Conservation (phyloP, 2,888 invertebrate species). For the Digitonthophagus gazella region DNA sequence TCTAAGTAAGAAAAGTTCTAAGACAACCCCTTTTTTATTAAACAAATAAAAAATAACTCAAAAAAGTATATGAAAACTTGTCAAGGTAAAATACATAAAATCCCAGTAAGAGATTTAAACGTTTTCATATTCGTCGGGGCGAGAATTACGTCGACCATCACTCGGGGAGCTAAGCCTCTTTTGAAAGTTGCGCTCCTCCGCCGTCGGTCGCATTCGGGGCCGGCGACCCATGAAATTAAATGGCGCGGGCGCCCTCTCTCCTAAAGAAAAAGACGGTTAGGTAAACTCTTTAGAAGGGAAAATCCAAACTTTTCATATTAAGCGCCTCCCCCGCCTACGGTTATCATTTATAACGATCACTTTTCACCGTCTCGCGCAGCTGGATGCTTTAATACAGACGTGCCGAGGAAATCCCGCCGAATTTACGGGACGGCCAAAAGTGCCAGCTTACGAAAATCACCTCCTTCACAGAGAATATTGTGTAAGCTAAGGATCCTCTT, state of each 20-base stretch:
- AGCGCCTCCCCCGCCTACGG: neutral
- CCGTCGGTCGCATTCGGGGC: constrained; percentile 3
- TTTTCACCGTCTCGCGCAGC: constrained; percentile 15
- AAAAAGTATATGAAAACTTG: no score
- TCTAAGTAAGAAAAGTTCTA: no score
- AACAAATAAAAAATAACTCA: no score
- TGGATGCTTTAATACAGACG: constrained; percentile 10
- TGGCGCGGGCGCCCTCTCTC: neutral
- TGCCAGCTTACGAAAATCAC: constrained; percentile 12
- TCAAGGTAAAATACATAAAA: neutral
- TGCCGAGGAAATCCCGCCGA: neutral
- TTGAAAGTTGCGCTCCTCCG: constrained; percentile 2
- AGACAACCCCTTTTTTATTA: no score
- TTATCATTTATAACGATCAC: constrained; percentile 12
- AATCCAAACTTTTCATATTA: constrained; percentile 12
- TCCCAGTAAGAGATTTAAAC: constrained; percentile 3
- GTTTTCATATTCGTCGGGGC: constrained; percentile 11
- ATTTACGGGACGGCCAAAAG: constrained; percentile 5
- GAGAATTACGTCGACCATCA: constrained; percentile 10
- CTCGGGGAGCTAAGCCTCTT: constrained; percentile 14
- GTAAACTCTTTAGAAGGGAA: constrained; percentile 1
- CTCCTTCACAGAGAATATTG: no score
- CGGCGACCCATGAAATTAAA: constrained; percentile 14
- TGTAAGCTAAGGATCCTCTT: no score
- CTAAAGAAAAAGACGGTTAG: neutral